These are phyloP conservation scores for Micropterix aruncella DNA, from an alignment of 2,888 invertebrate species.

Conservation along the genomic window DNA sequence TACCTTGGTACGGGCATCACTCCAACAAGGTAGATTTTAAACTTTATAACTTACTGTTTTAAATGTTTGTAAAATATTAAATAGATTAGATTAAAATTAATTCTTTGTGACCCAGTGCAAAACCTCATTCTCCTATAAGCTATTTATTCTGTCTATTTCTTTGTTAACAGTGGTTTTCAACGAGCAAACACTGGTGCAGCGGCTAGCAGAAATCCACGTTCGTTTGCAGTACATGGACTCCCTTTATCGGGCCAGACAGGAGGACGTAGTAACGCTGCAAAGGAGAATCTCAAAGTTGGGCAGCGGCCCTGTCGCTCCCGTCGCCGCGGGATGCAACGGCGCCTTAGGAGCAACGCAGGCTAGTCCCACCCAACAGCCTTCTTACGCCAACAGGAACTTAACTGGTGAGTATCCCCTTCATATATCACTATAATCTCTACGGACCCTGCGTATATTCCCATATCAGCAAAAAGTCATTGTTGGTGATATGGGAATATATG, in stretches of 20 bases:
- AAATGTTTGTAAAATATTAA: too few species aligned
- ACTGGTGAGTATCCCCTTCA: not conserved
- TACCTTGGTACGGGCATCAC: too few species aligned
- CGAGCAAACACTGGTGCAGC: constrained; percentile 34
- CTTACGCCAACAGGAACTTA: not conserved
- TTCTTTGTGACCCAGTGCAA: too few species aligned
- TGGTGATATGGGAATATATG: too few species aligned
- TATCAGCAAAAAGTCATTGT: too few species aligned
- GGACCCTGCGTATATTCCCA: too few species aligned
- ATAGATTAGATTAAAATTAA: too few species aligned
- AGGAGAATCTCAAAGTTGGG: not conserved
- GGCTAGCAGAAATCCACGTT: constrained; percentile 62
- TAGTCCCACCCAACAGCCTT: not conserved
- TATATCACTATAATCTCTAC: too few species aligned
- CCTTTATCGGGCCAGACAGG: constrained; percentile 61
- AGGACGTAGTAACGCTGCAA: constrained; percentile 38
- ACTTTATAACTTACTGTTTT: too few species aligned
- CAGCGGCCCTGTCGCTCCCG: not conserved
- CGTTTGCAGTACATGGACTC: constrained; percentile 67
- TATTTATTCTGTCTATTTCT: not conserved
- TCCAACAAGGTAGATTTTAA: too few species aligned
- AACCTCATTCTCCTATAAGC: too few species aligned
- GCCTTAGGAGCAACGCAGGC: not conserved
- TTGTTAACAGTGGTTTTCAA: not conserved
- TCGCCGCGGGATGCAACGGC: not conserved